Conservation (phyloP, 2,888 invertebrate species). For the Theretra japonica region DNA sequence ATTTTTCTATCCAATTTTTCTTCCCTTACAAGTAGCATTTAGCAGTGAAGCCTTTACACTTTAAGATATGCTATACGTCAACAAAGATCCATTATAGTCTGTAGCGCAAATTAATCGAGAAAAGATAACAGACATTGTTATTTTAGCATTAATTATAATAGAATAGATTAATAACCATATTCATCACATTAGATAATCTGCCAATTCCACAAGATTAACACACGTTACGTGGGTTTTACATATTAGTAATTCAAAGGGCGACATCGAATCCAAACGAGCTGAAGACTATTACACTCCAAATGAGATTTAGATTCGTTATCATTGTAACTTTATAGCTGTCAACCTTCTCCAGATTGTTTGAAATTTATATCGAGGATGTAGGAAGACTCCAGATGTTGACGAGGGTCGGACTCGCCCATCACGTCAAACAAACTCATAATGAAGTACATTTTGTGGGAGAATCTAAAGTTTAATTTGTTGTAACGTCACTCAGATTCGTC, state of each 20-base stretch:
- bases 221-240: slow-evolving; percentile 1
- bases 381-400: slow-evolving; percentile 45
- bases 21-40: too few species aligned
- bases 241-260: too few species aligned
- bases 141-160: neutral
- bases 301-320: slow-evolving; percentile 42
- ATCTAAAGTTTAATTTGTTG: slow-evolving; percentile 47
- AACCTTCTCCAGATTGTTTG: slow-evolving; percentile 45
- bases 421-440: slow-evolving; percentile 56
- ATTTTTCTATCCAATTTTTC: too few species aligned
- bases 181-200: neutral
- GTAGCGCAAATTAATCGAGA: too few species aligned
- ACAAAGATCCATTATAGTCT: too few species aligned
- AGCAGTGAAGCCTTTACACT: too few species aligned
- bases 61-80: too few species aligned
- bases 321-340: slow-evolving; percentile 41
- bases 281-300: slow-evolving; percentile 18
- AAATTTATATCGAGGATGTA: slow-evolving; percentile 47
- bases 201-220: neutral
- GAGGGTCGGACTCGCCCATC: slow-evolving; percentile 53
- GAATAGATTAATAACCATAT: neutral
- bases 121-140: too few species aligned
- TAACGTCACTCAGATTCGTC: slow-evolving; percentile 6
- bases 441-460: slow-evolving; percentile 50
- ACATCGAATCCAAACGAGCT: neutral